Conservation (phyloP, 2,888 invertebrate species). For the Boloria selene region DNA sequence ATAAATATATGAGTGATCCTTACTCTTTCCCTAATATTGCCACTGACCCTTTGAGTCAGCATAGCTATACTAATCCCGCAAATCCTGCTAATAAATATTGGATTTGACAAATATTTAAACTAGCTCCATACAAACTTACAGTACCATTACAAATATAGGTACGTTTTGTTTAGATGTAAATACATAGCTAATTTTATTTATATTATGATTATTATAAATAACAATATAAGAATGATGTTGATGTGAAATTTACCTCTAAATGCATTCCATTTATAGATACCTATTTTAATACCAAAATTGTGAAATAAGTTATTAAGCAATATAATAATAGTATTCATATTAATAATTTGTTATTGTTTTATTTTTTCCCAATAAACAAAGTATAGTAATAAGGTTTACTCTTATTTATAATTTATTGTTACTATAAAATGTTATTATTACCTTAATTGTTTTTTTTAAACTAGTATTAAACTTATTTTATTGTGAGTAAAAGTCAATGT, state of each 20-base stretch:
- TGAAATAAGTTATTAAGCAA: slow-evolving; percentile 63
- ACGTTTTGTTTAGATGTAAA: slow-evolving; percentile 23
- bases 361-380: slow-evolving; percentile 7
- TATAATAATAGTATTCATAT: slow-evolving; percentile 67
- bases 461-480: no score
- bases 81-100: slow-evolving; percentile 76
- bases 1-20: slow-evolving; percentile 78
- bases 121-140: slow-evolving; percentile 6
- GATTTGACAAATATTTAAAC: slow-evolving; percentile 63
- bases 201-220: slow-evolving; percentile 54
- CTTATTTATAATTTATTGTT: no score
- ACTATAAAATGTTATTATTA: no score
- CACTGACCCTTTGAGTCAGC: slow-evolving; percentile 71
- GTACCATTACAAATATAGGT: slow-evolving; percentile 24
- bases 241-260: slow-evolving; percentile 69
- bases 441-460: no score
- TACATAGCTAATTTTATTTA: slow-evolving; percentile 54
- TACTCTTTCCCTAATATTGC: slow-evolving; percentile 73
- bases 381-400: not conserved
- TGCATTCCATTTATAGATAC: slow-evolving; percentile 70
- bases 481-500: no score
- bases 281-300: slow-evolving; percentile 71
- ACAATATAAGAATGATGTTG: slow-evolving; percentile 46
- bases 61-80: slow-evolving; percentile 72
- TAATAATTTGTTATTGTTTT: slow-evolving; percentile 15